These are phyloP conservation scores for Drosophila sucinea DNA, from an alignment of 1,140 invertebrate genomes.

Conservation along the genomic window DNA sequence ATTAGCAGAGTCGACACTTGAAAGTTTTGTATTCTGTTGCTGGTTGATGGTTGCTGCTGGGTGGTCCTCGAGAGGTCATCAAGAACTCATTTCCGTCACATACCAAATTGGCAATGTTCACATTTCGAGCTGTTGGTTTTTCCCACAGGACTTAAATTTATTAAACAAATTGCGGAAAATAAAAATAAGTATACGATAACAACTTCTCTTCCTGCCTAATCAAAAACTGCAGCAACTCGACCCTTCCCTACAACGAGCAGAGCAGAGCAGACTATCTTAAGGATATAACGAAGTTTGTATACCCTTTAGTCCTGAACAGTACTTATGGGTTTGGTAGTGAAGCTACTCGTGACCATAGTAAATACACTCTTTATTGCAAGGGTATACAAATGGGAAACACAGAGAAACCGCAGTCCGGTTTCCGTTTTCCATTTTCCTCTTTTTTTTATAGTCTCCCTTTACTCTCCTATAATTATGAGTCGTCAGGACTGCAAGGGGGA, in stretches of 20 bases:
- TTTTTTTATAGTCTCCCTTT: constrained; percentile 27
- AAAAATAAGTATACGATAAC: constrained; percentile 24
- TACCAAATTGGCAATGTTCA: constrained; percentile 17
- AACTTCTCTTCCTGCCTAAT: constrained; percentile 56
- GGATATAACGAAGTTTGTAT: background rate
- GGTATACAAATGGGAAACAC: background rate
- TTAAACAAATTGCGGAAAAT: constrained; percentile 68
- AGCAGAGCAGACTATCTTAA: background rate
- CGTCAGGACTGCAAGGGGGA: constrained; percentile 41
- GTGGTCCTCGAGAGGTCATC: constrained; percentile 57
- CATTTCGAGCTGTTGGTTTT: constrained; percentile 3
- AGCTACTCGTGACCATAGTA: background rate
- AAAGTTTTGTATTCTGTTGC: constrained; percentile 37
- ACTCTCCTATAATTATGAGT: constrained; percentile 59
- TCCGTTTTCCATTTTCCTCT: constrained; percentile 30
- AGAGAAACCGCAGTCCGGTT: constrained; percentile 27
- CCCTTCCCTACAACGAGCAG: background rate
- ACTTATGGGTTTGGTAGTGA: no score
- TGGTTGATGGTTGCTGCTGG: constrained; percentile 6
- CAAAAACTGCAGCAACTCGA: constrained; percentile 48
- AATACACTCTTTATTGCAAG: background rate
- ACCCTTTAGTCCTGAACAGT: background rate
- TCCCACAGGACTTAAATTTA: constrained; percentile 69
- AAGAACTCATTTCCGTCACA: constrained; percentile 72
- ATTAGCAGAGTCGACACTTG: constrained; percentile 55